Percentiles rank a stretch among this genome's conserved stretches.
phyloP scores from a whole-genome alignment of 2,888 invertebrate genomes.

The Sabellastarte sp. region DNA sequence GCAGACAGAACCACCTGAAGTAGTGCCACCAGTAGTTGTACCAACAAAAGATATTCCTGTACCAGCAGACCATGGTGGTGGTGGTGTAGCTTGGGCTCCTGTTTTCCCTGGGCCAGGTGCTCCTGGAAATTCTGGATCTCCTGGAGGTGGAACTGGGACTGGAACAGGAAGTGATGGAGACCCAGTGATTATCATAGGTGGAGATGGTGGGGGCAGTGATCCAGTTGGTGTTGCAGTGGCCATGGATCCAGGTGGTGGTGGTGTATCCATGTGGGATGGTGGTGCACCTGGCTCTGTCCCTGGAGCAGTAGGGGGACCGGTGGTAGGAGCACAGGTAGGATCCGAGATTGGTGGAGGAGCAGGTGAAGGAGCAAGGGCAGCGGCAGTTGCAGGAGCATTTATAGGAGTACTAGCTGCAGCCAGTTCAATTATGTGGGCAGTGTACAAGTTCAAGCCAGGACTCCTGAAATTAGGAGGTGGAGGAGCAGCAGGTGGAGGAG shows the following conservation, averaged over 20 bases:
- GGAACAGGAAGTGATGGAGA: too few relatives aligned
- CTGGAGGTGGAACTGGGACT: too few relatives aligned
- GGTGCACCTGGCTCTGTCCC: conserved; percentile 2
- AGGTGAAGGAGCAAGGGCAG: conserved; percentile 35
- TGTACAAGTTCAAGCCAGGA: conserved; percentile 36
- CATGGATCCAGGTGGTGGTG: conserved; percentile 5
- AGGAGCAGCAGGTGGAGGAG: conserved; percentile 13
- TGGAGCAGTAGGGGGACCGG: neutral
- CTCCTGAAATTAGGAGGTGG: conserved; percentile 17
- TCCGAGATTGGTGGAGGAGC: conserved; percentile 23
- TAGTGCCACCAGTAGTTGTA: too few relatives aligned
- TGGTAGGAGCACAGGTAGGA: conserved; percentile 10
- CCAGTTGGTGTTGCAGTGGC: neutral
- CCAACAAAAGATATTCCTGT: too few relatives aligned
- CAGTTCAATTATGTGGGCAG: conserved; percentile 32
- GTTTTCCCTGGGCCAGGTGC: too few relatives aligned
- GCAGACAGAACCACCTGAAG: too few relatives aligned
- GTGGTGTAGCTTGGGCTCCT: too few relatives aligned
- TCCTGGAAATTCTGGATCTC: too few relatives aligned
- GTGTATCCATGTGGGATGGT: neutral
- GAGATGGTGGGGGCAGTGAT: neutral
- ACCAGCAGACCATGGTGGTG: too few relatives aligned
- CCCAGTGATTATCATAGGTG: too few relatives aligned
- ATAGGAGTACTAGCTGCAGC: conserved; percentile 29
- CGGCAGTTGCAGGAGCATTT: conserved; percentile 35